phyloP scores from a whole-genome alignment of 1,140 invertebrate species.

The Diachasmimorpha longicaudata region DNA sequence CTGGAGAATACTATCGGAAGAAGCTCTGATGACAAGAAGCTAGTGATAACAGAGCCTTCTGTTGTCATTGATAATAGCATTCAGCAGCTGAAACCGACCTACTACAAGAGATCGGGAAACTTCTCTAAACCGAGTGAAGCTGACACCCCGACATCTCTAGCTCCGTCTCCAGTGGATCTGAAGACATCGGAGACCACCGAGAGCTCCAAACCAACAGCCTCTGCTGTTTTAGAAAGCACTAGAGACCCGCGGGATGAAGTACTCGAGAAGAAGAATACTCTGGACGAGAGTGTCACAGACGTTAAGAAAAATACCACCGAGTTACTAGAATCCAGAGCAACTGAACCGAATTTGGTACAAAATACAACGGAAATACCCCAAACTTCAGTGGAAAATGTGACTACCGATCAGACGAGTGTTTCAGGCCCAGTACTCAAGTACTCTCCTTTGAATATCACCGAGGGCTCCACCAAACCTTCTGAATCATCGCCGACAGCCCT shows the following conservation, averaged over 20 bases:
- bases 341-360: constrained; percentile 10
- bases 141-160: background rate
- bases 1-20: constrained; percentile 51
- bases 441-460: constrained; percentile 30
- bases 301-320: constrained; percentile 4
- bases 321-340: background rate
- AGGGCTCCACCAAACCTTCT: background rate
- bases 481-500: background rate
- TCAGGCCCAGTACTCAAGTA: constrained; percentile 29
- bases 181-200: background rate
- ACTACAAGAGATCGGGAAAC: constrained; percentile 38
- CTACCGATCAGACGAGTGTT: constrained; percentile 31
- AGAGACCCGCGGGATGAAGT: constrained; percentile 17
- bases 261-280: constrained; percentile 13
- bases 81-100: constrained; percentile 39
- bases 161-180: background rate
- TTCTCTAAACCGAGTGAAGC: constrained; percentile 14
- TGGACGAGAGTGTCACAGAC: constrained; percentile 42
- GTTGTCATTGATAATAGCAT: constrained; percentile 48
- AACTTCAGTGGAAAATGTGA: background rate
- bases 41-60: constrained; percentile 45
- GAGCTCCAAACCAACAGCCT: background rate
- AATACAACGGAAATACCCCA: constrained; percentile 15
- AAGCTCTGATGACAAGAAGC: constrained; percentile 37
- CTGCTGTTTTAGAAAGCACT: background rate